Base-by-base conservation (phyloP, 2,888 invertebrate genomes). In the Erebia ligea region DNA sequence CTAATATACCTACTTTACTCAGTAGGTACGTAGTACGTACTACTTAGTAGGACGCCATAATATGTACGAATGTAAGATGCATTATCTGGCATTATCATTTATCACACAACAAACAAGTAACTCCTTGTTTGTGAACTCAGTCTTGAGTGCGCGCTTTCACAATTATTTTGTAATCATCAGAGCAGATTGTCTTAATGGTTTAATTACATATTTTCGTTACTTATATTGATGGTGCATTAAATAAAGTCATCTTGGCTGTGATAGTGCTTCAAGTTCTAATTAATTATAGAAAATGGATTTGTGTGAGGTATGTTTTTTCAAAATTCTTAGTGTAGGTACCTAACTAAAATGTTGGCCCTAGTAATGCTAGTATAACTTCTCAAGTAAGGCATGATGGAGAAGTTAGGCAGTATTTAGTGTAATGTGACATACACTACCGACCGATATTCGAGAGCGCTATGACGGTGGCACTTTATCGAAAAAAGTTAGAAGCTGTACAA, bases 81-180 rank as follows among this genome's bases (percentile, higher is more conserved):
- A 67, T 71, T 73, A 71, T 71, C 71, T 71, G 56, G n/a, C 17
- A 63, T 66, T 73, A 73, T 64, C 64, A 67, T 17, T 56, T 19
- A 45, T 66, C 56, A 65, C 25, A 65, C 15, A 52, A 17, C 40
- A 61, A 45, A 40, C 34, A 61, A 61, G 61, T 42, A 61, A 62
- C 48, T 62, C 66, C 64, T 59, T 59, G 58, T 68, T 61, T 56
- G 64, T 64, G 59, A 64, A 63, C 56, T 42, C 40, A 54, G 17
- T 56, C 64, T 42, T 59, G 64, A 58, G 45, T 59, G 59, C 67
- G 42, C 62, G 42, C 68, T 62, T 70, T 65, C 71, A 71, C 45
- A 64, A 59, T 40, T 54, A 64, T 25, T 59, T 34, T 34, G 56
- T 57, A 48, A 48, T 62, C 56, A 45, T n/a, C 56, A 25, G 13